Base-by-base conservation (phyloP, 1,140 invertebrate species). In the Drosophila kanapiae region DNA sequence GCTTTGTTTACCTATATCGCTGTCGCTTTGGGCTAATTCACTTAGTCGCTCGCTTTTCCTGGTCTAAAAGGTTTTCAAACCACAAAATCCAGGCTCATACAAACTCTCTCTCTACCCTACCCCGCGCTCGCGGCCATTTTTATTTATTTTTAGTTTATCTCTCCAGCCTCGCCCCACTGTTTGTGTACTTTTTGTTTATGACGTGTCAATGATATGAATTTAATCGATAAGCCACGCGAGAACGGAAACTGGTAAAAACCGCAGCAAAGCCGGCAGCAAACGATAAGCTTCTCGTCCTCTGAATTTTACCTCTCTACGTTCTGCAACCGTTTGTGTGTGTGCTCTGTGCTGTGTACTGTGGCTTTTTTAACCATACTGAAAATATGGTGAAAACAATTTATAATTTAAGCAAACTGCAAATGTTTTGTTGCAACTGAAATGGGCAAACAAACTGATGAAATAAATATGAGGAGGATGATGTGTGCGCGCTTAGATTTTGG, bases 201-300 rank as follows among this genome's bases (percentile, higher is more conserved):
- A 72, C 68, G 69, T 72, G 69, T 51, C 67, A 72, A 72, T 72
- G 69, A 72, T 72, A 72, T 72, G 69, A 72, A 72, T 72, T 71
- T 72, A 72, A 72, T 72, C 67, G 69, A 72, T 72, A 72, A 72
- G 67, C 69, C 67, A 59, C 67, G 69, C 53, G 45, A 59, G 67
- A 72, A 42, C 67, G 67, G 69, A 72, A 72, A 72, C 49, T 59
- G 69, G 53, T 23, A 49, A 71, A 72, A 72, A 72, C 69, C 69
- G 37, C 69, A 72, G 45, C 35, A 70, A 70, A 72, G 69, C 69
- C 67, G 67, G 53, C 67, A 59, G 67, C 43, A 40, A 58, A 42
- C 67, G 69, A 72, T 72, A 72, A 72, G 69, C 69, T 42, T 37
- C 54, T 60, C 67, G 16, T 72, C 67, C 53, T 49, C 33, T 31